Evolutionary conservation across 2,113 vertebrate species (phyloP).

Genomic region (Alouatta palliata): DNA sequence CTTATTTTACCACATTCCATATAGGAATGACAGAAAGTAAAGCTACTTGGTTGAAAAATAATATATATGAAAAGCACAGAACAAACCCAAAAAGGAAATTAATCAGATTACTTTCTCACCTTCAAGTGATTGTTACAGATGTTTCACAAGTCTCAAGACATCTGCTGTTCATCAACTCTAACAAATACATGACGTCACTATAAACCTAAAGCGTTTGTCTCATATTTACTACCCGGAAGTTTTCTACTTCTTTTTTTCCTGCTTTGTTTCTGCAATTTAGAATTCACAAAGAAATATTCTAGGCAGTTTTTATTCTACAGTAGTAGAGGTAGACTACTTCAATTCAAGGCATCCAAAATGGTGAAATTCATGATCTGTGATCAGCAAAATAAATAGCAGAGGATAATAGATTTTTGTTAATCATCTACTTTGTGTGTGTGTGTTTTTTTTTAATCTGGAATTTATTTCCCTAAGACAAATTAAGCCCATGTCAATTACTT

Average conservation of each 20-base stretch:
- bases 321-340: not conserved
- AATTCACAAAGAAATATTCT: constrained; percentile 56
- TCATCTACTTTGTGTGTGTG: not conserved
- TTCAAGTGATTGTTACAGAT: constrained; percentile 44
- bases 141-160: constrained; percentile 61
- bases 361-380: not conserved
- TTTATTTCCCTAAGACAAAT: constrained; percentile 52
- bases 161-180: constrained; percentile 70
- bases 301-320: not conserved
- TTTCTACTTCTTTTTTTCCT: not conserved
- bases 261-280: constrained; percentile 31
- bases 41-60: constrained; percentile 19
- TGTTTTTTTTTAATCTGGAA: not conserved
- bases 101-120: constrained; percentile 55
- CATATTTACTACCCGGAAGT: constrained; percentile 44
- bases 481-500: constrained; percentile 45
- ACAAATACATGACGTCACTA: constrained; percentile 35
- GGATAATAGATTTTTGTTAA: constrained; percentile 21
- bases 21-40: constrained; percentile 23
- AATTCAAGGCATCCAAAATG: not conserved
- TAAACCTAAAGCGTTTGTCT: constrained; percentile 10
- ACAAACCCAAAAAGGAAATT: constrained; percentile 47
- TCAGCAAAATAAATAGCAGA: not conserved
- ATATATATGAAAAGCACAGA: constrained; percentile 34
- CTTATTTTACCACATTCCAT: constrained; percentile 1